Evolutionary conservation across 1,140 invertebrate species (phyloP).

Genomic region (Olivierus martensii): DNA sequence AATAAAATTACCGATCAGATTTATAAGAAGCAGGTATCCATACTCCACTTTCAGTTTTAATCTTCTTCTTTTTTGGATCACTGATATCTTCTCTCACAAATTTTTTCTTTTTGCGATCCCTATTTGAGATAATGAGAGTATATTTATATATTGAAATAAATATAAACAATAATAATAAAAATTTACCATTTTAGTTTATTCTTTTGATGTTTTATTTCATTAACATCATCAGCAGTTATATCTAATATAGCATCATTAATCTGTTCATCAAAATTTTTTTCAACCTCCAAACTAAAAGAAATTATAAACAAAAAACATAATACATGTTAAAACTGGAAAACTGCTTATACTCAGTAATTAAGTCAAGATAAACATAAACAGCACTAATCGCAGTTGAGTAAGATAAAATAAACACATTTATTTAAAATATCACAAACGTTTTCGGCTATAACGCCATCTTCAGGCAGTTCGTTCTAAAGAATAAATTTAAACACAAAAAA

Average conservation of each 20-base stretch:
- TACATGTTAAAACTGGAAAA: too few relatives aligned
- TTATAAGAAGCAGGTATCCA: slow-evolving; percentile 91
- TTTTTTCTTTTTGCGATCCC: slow-evolving; percentile 84
- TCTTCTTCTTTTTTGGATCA: slow-evolving; percentile 52
- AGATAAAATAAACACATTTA: too few relatives aligned
- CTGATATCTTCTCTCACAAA: slow-evolving; percentile 54
- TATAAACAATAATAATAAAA: background rate
- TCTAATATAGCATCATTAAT: slow-evolving; percentile 60
- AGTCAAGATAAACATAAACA: too few relatives aligned
- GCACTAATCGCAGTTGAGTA: too few relatives aligned
- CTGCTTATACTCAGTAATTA: too few relatives aligned
- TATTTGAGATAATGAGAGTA: slow-evolving; percentile 15
- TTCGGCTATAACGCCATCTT: too few relatives aligned
- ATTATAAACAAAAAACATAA: too few relatives aligned
- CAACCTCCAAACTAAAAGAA: slow-evolving; percentile 43
- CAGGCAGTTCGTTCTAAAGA: too few relatives aligned
- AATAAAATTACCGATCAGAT: slow-evolving; percentile 54
- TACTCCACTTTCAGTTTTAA: slow-evolving; percentile 84
- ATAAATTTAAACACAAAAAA: too few relatives aligned
- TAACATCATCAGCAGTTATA: slow-evolving; percentile 55
- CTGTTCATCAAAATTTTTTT: slow-evolving; percentile 54
- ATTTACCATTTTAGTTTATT: slow-evolving; percentile 35
- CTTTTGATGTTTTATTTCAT: slow-evolving; percentile 39
- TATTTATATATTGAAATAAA: too few relatives aligned
- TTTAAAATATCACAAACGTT: too few relatives aligned